These are phyloP conservation scores for Margaritifera margaritifera DNA, from an alignment of 2,888 invertebrate species.

Conservation along the genomic window DNA sequence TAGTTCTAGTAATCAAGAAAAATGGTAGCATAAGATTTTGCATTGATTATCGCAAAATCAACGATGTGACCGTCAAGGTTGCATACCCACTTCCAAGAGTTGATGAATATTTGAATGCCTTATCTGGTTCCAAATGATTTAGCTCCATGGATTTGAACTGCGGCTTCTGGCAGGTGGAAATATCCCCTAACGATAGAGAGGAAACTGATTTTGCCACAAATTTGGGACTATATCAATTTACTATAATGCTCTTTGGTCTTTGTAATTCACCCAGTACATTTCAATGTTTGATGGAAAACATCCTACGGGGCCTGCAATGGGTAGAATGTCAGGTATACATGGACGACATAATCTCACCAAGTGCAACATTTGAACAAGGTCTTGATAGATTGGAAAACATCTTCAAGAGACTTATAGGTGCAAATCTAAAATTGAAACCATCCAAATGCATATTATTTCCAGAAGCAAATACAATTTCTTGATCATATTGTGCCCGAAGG, in stretches of 20 bases:
- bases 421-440: slow-evolving; percentile 12
- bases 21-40: slow-evolving; percentile 29
- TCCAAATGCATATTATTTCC: slow-evolving; percentile 17
- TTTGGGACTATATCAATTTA: slow-evolving; percentile 25
- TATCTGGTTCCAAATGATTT: slow-evolving; percentile 28
- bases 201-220: slow-evolving; percentile 31
- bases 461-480: slow-evolving; percentile 6
- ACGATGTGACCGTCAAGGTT: slow-evolving; percentile 28
- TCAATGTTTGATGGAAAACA: slow-evolving; percentile 33
- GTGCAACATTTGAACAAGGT: slow-evolving; percentile 1
- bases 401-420: slow-evolving; percentile 7
- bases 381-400: slow-evolving; percentile 8
- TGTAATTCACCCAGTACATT: slow-evolving; percentile 39
- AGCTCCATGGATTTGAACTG: slow-evolving; percentile 29
- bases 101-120: slow-evolving; percentile 29
- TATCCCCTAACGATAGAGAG: slow-evolving; percentile 19
- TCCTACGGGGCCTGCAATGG: slow-evolving; percentile 34
- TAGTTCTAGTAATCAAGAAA: slow-evolving; percentile 31
- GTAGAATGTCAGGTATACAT: slow-evolving; percentile 19
- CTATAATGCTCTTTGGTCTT: slow-evolving; percentile 28
- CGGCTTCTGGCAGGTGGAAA: slow-evolving; percentile 34
- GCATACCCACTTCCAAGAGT: slow-evolving; percentile 31
- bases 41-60: slow-evolving; percentile 30
- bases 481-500: slow-evolving; percentile 15
- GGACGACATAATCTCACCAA: slow-evolving; percentile 12